Evolutionary conservation across 2,888 invertebrate genomes (phyloP).

Genomic region (Ceramica pisi): DNA sequence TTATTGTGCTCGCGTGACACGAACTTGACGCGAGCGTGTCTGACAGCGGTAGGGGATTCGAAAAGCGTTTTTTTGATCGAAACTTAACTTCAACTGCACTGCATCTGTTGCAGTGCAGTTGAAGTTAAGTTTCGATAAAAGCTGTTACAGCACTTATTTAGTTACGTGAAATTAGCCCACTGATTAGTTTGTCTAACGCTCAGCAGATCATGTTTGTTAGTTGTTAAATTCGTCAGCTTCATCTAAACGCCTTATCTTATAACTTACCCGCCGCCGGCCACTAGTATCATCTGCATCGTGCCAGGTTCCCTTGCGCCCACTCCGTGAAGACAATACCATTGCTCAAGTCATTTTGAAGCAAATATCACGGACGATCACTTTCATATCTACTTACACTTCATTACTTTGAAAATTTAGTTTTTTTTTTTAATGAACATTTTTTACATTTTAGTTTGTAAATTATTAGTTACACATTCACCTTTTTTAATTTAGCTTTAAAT

Average conservation of each 20-base stretch:
- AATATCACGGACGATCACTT: conserved; percentile 7
- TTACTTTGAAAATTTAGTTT: neutral
- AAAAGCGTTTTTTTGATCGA: no score
- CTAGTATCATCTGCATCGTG: conserved; percentile 91
- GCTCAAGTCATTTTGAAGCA: conserved; percentile 38
- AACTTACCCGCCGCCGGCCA: conserved; percentile 86
- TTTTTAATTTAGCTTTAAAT: neutral
- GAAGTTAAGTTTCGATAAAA: no score
- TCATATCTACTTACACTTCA: neutral
- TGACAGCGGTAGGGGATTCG: no score
- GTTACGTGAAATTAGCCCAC: no score
- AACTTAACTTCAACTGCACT: no score
- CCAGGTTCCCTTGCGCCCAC: conserved; percentile 49
- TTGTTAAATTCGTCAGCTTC: conserved; percentile 6
- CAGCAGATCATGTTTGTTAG: neutral
- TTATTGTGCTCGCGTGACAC: no score
- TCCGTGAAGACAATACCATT: conserved; percentile 50
- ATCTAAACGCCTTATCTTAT: neutral
- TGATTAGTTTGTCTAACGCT: neutral
- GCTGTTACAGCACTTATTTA: no score
- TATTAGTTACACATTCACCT: conserved; percentile 12
- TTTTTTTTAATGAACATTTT: conserved; percentile 15
- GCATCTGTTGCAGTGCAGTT: no score
- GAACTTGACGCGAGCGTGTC: no score
- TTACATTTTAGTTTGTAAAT: conserved; percentile 2